Evolutionary conservation across 2,888 invertebrate species (phyloP).

Genomic region (Archips crataeganus): DNA sequence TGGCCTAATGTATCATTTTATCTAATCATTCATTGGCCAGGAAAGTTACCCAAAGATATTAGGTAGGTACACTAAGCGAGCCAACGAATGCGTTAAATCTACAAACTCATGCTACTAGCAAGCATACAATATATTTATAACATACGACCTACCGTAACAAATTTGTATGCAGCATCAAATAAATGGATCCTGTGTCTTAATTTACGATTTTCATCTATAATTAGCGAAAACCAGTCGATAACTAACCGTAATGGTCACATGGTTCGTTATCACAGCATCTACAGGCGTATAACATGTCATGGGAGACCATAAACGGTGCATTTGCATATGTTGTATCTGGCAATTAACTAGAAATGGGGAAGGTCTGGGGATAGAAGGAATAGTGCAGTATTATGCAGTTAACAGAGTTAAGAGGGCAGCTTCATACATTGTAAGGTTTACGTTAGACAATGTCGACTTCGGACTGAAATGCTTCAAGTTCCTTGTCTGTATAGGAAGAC

Average conservation of each 20-base stretch:
- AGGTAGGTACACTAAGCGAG: not conserved
- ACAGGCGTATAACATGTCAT: constrained; percentile 57
- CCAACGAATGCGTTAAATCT: not conserved
- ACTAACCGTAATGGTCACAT: constrained; percentile 47
- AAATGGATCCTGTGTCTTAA: constrained; percentile 38
- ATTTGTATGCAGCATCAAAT: constrained; percentile 36
- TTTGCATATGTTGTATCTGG: constrained; percentile 42
- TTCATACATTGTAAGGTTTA: not conserved
- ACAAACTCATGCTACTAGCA: not conserved
- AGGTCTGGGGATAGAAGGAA: not conserved
- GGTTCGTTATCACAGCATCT: constrained; percentile 53
- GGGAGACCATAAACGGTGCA: constrained; percentile 41
- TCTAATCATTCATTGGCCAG: not conserved
- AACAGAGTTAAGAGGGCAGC: not conserved
- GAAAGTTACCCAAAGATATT: too few species aligned
- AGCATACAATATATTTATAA: not conserved
- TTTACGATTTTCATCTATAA: constrained; percentile 43
- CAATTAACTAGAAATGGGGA: constrained; percentile 27
- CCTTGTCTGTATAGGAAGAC: too few species aligned
- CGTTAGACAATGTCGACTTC: not conserved
- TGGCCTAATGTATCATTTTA: not conserved
- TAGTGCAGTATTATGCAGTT: not conserved
- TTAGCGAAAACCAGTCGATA: constrained; percentile 43
- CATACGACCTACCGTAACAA: constrained; percentile 35
- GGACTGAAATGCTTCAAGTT: not conserved